Conservation (phyloP, 1,140 invertebrate species). For the Arctopsyche grandis region DNA sequence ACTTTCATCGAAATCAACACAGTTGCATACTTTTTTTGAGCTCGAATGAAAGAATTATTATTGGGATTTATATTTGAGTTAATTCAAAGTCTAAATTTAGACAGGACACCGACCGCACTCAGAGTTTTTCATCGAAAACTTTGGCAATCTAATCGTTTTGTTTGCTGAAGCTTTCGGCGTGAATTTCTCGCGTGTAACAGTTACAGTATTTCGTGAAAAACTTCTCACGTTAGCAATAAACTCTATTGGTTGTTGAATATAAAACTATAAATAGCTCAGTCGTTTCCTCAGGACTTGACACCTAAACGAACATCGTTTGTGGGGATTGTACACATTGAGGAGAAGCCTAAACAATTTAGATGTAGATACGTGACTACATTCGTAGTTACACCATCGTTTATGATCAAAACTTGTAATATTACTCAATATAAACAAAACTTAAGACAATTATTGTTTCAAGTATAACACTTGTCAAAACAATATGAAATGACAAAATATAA, state of each 20-base stretch:
- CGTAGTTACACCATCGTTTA: not conserved
- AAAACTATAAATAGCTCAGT: conserved; percentile 25
- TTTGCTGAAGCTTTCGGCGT: not conserved
- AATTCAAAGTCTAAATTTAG: too few relatives aligned
- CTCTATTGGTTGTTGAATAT: conserved; percentile 31
- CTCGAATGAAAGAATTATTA: too few relatives aligned
- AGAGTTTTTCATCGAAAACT: conserved; percentile 7
- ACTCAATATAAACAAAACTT: not conserved
- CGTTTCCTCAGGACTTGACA: conserved; percentile 26
- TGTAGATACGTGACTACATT: not conserved
- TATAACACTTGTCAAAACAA: too few relatives aligned
- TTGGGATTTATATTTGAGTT: too few relatives aligned
- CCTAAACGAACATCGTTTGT: conserved; percentile 32
- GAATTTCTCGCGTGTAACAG: conserved; percentile 15
- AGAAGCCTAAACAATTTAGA: not conserved
- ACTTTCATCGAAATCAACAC: too few relatives aligned
- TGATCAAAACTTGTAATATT: not conserved
- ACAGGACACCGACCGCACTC: not conserved
- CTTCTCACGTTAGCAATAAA: conserved; percentile 34
- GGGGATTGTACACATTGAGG: not conserved
- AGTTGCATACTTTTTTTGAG: too few relatives aligned
- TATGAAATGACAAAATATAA: too few relatives aligned
- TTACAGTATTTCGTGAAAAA: conserved; percentile 23
- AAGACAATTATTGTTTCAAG: too few relatives aligned
- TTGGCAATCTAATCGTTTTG: not conserved